A percentile compares a stretch with the other conserved stretches of the same genome.
These are phyloP conservation scores for Silurus aristotelis DNA, from an alignment of 2,797 vertebrate genomes.

Conservation along the genomic window DNA sequence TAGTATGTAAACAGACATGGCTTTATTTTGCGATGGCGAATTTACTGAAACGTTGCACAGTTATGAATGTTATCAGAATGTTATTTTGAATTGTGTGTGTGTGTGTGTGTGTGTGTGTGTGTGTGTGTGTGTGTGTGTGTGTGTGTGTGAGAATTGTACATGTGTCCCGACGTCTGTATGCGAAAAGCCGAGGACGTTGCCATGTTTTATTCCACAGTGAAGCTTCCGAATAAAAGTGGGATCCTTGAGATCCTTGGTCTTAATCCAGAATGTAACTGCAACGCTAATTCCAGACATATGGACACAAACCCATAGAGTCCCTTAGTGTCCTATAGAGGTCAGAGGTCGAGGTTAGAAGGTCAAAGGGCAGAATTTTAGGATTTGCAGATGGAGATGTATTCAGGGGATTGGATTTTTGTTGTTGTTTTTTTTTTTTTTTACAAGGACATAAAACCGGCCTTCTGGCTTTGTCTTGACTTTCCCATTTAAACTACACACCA, in stretches of 20 bases:
- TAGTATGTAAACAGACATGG: neutral
- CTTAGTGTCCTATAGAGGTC: neutral
- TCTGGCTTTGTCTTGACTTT: neutral
- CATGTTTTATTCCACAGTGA: neutral
- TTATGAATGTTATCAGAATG: conserved; percentile 29
- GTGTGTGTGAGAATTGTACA: neutral
- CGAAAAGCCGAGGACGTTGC: neutral
- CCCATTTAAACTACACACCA: neutral
- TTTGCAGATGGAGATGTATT: conserved; percentile 10
- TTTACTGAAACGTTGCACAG: neutral
- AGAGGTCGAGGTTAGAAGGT: neutral
- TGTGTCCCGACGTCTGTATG: conserved; percentile 13
- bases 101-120: conserved; percentile 22
- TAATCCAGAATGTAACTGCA: neutral
- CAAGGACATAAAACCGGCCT: conserved; percentile 1
- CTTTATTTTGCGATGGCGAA: neutral
- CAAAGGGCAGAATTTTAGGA: neutral
- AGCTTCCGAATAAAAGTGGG: conserved; percentile 3
- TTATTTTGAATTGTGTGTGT: conserved; percentile 23
- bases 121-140: conserved; percentile 10
- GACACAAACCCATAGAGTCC: conserved; percentile 72
- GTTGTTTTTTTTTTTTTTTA: neutral
- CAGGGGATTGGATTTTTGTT: neutral
- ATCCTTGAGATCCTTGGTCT: neutral
- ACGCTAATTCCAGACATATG: conserved; percentile 71